phyloP scores from a whole-genome alignment of 2,888 invertebrate species.

The Mimachlamys varia region DNA sequence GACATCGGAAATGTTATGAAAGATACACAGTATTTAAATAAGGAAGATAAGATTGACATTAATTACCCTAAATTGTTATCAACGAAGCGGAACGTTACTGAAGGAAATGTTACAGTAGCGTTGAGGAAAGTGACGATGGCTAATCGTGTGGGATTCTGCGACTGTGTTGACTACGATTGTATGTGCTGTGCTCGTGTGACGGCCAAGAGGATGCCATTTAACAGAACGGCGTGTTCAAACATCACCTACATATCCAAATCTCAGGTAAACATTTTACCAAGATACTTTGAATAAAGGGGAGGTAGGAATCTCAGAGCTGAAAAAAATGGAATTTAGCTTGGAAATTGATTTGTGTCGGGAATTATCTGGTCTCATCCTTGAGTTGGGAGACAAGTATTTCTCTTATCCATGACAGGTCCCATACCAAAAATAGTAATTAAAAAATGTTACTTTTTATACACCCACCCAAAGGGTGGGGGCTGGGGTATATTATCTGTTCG shows the following conservation, averaged over 20 bases:
- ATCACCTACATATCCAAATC: slow-evolving; percentile 74
- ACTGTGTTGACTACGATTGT: slow-evolving; percentile 72
- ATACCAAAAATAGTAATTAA: no score
- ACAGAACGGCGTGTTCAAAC: slow-evolving; percentile 70
- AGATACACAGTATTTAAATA: slow-evolving; percentile 72
- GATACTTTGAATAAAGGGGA: no score
- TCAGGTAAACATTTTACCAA: slow-evolving; percentile 73
- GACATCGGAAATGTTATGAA: slow-evolving; percentile 74
- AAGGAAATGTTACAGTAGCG: slow-evolving; percentile 49
- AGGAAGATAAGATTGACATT: slow-evolving; percentile 63
- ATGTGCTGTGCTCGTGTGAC: slow-evolving; percentile 71
- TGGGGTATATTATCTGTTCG: no score
- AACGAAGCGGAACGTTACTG: slow-evolving; percentile 47
- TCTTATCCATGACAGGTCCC: no score
- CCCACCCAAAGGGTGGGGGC: no score
- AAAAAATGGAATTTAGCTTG: no score
- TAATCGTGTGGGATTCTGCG: slow-evolving; percentile 70
- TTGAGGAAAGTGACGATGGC: slow-evolving; percentile 50
- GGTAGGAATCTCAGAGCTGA: no score
- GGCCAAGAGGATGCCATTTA: slow-evolving; percentile 68
- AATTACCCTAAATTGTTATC: slow-evolving; percentile 53
- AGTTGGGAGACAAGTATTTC: no score
- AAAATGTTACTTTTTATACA: no score
- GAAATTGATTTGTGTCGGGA: no score
- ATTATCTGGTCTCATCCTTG: no score